Evolutionary conservation across 2,888 invertebrate genomes (phyloP), one percentile per base, ranked within the genome.

Genomic region (Blastobasis lacticolella): DNA sequence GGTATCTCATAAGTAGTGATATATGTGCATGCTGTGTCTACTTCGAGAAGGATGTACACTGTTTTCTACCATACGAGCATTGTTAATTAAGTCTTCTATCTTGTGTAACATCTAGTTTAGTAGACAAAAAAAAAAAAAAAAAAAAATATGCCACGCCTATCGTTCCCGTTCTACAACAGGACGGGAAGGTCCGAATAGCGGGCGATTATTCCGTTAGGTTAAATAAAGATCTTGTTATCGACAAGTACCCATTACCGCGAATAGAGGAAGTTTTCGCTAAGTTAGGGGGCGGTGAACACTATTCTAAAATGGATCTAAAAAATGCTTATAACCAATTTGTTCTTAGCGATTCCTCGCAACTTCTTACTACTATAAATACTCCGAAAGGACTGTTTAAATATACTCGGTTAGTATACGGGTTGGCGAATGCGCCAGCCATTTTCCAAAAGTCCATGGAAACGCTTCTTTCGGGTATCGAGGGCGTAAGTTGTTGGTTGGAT

Each of bases 381-480:
- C n/a, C n/a, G n/a, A n/a, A 6, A 48, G 40, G 6, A 48, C 48
- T 4, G 41, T 48, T 40, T 10, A 10, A 6, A 48, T 41, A 5
- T 5, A 10, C 37, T 42, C 5, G 48, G 48, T 6, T 38, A 38
- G 42, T 46, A 8, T 42, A 23, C 37, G 40, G 38, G 40, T 40
- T 40, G 10, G 23, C 40, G 48, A 10, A 36, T 60, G 46, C 54
- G 1, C 58, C 58, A 0, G 57, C 57, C 1, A 57, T 62, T 6
- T 62, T 57, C 10, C 61, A 60, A 47, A 52, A 58, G 1, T 51
- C 62, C 0, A 59, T 63, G 57, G 59, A 61, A 38, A 48, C 54
- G 0, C 9, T 66, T 7, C 50, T 64, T 1, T 9, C 53, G 9
- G 62, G 58, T 0, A 49, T 63, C 2, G 57, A 61, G 1, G 62